Base-by-base conservation (phyloP, 2,113 vertebrate genomes). In the Anolis sagrei region DNA sequence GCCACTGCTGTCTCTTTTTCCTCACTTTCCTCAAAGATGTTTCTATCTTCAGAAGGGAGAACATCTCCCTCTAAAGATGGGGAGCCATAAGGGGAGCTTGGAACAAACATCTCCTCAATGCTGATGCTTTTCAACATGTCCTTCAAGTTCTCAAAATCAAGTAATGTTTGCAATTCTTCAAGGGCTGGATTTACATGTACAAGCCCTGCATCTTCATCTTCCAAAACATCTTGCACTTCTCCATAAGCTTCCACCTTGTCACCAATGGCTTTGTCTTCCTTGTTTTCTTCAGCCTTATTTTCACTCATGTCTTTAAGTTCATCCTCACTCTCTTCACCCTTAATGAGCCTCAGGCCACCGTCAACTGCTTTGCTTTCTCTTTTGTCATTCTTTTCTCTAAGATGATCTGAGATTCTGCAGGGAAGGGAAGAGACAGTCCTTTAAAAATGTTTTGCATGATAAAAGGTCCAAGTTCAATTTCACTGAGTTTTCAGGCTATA, bases 111-210 rank as follows among this genome's bases (percentile, higher is more conserved):
- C 72, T 72, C 80, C 9, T 27, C 18, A 23, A 75, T 64, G n/a
- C 34, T 13, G 27, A 83, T 83, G 72, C 70, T 83, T 83, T 36
- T 62, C 72, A 83, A 5, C 70, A 83, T 75, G 44, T 83, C 82
- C 39, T 83, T 83, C 82, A 54, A 83, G 7, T 25, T n/a, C 16
- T 75, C 82, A 75, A 83, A 83, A 44, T 75, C 16, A 5, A 83
- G 51, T 2, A 9, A 48, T 54, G 32, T 54, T 64, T 75, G 54
- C 25, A 83, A 54, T 16, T 64, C 54, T 13, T 1, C 34, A 32
- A 75, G 27, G 39, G 72, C 34, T 23, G 82, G 51, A 2, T 83
- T 51, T 1, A 75, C 27, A 44, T 36, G 54, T 5, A 83, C 36
- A 6, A 75, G 48, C 8, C 7, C 51, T 39, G n/a, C 54, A 29